Conservation (phyloP, 2,888 invertebrate genomes). For the Coelinius sp. region DNA sequence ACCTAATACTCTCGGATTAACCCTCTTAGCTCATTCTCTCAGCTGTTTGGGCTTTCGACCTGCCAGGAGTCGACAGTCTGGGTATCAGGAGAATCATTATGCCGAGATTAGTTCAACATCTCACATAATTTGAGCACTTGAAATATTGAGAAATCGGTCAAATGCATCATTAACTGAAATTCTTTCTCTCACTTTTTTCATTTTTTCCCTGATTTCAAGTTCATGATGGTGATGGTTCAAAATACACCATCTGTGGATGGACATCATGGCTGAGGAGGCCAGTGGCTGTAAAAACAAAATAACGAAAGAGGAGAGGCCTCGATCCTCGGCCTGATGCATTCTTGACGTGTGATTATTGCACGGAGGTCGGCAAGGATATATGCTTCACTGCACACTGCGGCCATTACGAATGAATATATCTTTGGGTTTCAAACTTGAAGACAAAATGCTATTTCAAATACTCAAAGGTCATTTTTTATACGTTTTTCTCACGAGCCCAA, state of each 20-base stretch:
- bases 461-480: not conserved
- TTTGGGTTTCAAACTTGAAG: constrained; percentile 30
- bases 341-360: constrained; percentile 69
- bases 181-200: constrained; percentile 30
- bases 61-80: constrained; percentile 1
- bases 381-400: constrained; percentile 66
- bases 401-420: constrained; percentile 56
- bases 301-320: constrained; percentile 26
- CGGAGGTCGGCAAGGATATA: constrained; percentile 68
- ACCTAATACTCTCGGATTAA: constrained; percentile 5
- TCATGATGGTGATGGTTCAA: constrained; percentile 57
- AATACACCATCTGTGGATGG: constrained; percentile 63
- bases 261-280: constrained; percentile 46
- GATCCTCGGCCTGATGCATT: constrained; percentile 58
- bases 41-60: constrained; percentile 5
- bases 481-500: too few relatives aligned
- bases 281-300: constrained; percentile 45
- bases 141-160: not conserved
- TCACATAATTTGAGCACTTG: not conserved
- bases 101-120: constrained; percentile 2
- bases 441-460: not conserved
- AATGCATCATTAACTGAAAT: not conserved
- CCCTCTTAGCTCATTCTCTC: constrained; percentile 6
- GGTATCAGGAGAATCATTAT: not conserved
- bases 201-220: constrained; percentile 53